These are phyloP conservation scores for Podarcis siculus DNA, from an alignment of 2,797 vertebrate genomes.

Conservation along the genomic window DNA sequence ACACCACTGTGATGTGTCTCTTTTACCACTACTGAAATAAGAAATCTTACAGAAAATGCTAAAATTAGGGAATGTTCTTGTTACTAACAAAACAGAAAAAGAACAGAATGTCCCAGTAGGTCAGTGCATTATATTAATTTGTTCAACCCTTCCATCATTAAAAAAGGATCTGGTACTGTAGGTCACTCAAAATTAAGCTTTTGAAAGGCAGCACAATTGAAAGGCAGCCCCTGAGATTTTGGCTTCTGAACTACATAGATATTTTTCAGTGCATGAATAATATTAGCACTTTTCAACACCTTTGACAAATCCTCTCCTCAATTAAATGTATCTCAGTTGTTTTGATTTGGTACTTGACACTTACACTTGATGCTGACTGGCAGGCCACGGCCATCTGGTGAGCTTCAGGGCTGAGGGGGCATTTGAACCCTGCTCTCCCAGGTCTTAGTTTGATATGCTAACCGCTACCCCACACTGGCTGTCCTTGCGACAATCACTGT, in stretches of 20 bases:
- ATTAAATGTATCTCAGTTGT: slow-evolving; percentile 8
- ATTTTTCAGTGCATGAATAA: not conserved
- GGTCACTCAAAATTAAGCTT: not conserved
- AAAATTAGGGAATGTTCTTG: not conserved
- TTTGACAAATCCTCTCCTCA: not conserved
- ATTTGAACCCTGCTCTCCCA: too few relatives aligned
- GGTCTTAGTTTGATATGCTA: too few relatives aligned
- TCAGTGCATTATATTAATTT: not conserved
- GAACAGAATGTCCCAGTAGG: not conserved
- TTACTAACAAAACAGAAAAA: not conserved
- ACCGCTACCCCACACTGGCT: too few relatives aligned
- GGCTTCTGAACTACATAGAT: not conserved
- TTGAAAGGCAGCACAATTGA: not conserved
- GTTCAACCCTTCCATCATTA: slow-evolving; percentile 9
- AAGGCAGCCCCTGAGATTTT: not conserved
- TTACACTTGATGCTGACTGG: too few relatives aligned
- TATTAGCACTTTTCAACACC: not conserved
- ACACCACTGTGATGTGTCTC: not conserved
- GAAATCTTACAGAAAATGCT: not conserved
- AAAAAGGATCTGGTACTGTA: not conserved
- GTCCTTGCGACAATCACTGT: not conserved
- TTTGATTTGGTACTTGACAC: slow-evolving; percentile 12
- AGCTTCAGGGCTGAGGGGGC: too few relatives aligned
- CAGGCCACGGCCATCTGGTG: too few relatives aligned
- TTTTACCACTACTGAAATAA: not conserved